phyloP scores from a whole-genome alignment of 1,140 invertebrate species.

The Drosophila kepulauana region DNA sequence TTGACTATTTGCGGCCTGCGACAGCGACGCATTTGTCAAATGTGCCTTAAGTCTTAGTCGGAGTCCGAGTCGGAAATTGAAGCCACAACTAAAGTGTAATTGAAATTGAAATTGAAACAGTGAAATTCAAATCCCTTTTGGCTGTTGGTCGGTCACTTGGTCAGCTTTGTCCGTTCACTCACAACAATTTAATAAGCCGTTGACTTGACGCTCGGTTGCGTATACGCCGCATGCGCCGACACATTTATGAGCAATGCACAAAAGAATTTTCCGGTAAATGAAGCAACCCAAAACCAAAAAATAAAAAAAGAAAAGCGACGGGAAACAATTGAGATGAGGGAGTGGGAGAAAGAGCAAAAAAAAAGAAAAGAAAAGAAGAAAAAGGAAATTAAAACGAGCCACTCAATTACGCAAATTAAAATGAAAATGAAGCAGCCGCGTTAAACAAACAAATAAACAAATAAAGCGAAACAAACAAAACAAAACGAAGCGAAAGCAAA shows the following conservation, averaged over 20 bases:
- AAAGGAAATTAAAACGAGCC: conserved; percentile 76
- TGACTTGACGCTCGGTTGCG: conserved; percentile 17
- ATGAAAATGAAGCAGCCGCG: conserved; percentile 70
- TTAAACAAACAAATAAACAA: conserved; percentile 56
- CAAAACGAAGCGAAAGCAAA: conserved; percentile 25
- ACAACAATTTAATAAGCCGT: conserved; percentile 8
- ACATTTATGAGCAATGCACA: conserved; percentile 41
- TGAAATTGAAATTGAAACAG: conserved; percentile 5
- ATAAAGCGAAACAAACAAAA: conserved; percentile 31
- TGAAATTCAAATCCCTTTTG: not conserved
- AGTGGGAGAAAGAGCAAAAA: not conserved
- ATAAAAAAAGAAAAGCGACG: not conserved
- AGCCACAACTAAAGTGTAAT: conserved; percentile 27
- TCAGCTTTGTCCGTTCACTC: conserved; percentile 1
- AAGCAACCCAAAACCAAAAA: not conserved
- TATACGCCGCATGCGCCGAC: conserved; percentile 49
- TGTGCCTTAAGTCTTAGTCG: conserved; percentile 20
- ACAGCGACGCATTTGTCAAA: conserved; percentile 60
- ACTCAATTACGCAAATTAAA: conserved; percentile 83
- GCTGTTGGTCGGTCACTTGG: conserved; percentile 28
- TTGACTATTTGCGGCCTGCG: conserved; percentile 57
- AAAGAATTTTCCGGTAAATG: conserved; percentile 9
- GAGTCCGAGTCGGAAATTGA: conserved; percentile 13
- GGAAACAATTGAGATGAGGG: not conserved
- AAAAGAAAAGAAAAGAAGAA: not conserved